Base-by-base conservation (phyloP, 2,888 invertebrate species). In the Lissonota sp. region DNA sequence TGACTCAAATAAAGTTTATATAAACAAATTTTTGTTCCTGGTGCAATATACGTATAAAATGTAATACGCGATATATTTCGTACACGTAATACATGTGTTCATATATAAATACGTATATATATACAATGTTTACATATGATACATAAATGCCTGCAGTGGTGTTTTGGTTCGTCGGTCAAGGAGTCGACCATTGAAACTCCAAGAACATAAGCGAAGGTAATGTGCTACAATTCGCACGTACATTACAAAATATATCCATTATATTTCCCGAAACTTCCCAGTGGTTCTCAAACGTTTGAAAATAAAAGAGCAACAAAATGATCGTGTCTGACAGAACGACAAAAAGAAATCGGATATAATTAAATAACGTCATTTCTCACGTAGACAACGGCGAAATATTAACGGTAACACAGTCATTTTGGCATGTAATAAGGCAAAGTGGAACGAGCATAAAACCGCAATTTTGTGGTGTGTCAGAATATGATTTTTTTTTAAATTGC, bases 181-280 rank as follows among this genome's bases (percentile, higher is more conserved):
- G 55, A 49, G 6, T 60, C 46, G 49, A 49, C 49, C 39, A 14
- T 12, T 72, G 60, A 51, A 62, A 62, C 62, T 72, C 42, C 42
- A 26, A 72, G 62, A 42, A 60, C 26, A n/a, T n/a, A 70, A 72
- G 26, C 62, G 39, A 14, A 42, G 60, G 62, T 60, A 26, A 26
- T 26, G 26, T 26, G 3, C 26, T 62, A 42, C 62, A 39, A 8
- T 5, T 53, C 16, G 39, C 44, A 37, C 14, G 39, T 5, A 51
- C 39, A 60, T 14, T 10, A 49, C n/a, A 37, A 4, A 37, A 6
- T 46, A 39, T 16, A 12, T 37, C 16, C 26, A 42, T 53, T 40
- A 62, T 40, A 62, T 71, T 71, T 71, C 26, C 39, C 49, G 51
- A 71, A 71, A 71, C 46, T 7, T n/a, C 7, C 5, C 70, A 46